A percentile compares a stretch with the other conserved stretches of the same genome.
Conservation (phyloP, 2,113 vertebrate genomes). For the Amphiprion percula region DNA sequence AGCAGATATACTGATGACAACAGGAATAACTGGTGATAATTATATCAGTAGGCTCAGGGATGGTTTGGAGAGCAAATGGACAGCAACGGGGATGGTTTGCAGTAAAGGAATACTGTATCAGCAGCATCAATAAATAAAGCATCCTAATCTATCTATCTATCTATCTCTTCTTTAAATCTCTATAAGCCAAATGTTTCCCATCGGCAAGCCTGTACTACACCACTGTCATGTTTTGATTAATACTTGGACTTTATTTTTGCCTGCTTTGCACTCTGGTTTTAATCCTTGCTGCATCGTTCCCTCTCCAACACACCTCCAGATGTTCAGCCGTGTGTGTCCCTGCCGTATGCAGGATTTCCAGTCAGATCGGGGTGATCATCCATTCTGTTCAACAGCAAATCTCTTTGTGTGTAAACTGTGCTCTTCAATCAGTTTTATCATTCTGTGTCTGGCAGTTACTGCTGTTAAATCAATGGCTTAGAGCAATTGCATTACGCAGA, state of each 20-base stretch:
- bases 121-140: too few species aligned
- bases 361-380: conserved; percentile 53
- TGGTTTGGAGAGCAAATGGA: too few species aligned
- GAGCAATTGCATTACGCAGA: conserved; percentile 36
- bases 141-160: not conserved
- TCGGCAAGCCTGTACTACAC: not conserved
- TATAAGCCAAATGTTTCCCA: not conserved
- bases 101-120: too few species aligned
- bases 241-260: conserved; percentile 4
- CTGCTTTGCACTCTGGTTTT: conserved; percentile 38
- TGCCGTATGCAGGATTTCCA: conserved; percentile 43
- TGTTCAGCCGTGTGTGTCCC: conserved; percentile 54
- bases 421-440: conserved; percentile 63
- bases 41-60: too few species aligned
- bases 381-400: conserved; percentile 58
- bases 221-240: conserved; percentile 17
- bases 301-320: conserved; percentile 61
- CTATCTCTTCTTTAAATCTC: not conserved
- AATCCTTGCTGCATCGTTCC: conserved; percentile 48
- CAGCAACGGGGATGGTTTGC: too few species aligned
- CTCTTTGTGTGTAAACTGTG: conserved; percentile 61
- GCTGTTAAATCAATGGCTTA: conserved; percentile 64
- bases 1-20: conserved; percentile 1
- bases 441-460: conserved; percentile 30
- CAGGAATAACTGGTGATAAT: not conserved